These are phyloP conservation scores for Poecile atricapillus DNA, from an alignment of 2,113 vertebrate species.

Conservation along the genomic window DNA sequence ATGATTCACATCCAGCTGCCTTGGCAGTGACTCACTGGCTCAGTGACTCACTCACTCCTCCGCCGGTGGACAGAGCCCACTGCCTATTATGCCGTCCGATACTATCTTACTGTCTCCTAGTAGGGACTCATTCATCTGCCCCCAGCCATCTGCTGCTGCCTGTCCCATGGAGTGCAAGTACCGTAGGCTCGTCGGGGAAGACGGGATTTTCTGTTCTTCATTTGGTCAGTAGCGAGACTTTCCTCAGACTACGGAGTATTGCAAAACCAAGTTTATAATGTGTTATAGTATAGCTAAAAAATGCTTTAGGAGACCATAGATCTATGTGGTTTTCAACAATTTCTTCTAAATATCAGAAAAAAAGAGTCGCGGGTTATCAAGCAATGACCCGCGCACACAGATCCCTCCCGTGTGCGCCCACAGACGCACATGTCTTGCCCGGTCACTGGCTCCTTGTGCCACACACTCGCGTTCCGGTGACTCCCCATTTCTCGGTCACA, in stretches of 20 bases:
- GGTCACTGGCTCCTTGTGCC: neutral
- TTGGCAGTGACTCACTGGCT: slow-evolving; percentile 25
- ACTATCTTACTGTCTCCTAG: slow-evolving; percentile 16
- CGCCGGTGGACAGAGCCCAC: neutral
- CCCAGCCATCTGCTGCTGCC: slow-evolving; percentile 22
- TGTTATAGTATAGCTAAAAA: neutral
- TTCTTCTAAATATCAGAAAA: neutral
- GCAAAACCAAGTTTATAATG: neutral
- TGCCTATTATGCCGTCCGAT: neutral
- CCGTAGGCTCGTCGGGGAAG: neutral
- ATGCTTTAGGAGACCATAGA: neutral
- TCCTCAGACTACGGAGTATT: neutral
- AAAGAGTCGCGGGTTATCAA: neutral
- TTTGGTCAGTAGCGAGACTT: neutral
- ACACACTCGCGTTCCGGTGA: neutral
- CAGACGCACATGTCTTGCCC: neutral
- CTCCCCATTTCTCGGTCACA: neutral
- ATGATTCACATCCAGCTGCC: slow-evolving; percentile 54
- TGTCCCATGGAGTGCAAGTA: neutral
- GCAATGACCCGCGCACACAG: neutral
- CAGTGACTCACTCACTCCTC: slow-evolving; percentile 46
- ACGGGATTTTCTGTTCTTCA: neutral
- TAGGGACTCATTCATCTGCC: neutral
- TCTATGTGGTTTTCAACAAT: neutral
- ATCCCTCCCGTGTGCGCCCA: rapidly evolving